Base-by-base conservation (phyloP, 2,888 invertebrate species). In the Eupithecia centaureata region DNA sequence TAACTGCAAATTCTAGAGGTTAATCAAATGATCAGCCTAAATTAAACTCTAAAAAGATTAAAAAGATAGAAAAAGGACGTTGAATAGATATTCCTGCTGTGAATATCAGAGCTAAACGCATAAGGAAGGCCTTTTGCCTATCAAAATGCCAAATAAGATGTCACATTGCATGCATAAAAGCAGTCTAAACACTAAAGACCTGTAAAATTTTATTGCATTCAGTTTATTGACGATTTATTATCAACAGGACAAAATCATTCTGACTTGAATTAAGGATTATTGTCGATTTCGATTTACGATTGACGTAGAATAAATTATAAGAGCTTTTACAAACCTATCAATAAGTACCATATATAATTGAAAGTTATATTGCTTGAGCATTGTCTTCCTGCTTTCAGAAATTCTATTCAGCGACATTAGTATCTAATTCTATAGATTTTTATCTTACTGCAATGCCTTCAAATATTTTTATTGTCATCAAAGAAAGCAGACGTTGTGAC, bases 231-330 rank as follows among this genome's bases (percentile, higher is more conserved):
- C 68, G 68, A 74, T 71, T 74, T 74, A 74, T 66, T 52, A 58
- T 65, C 51, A 27, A 62, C 65, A 71, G 73, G 68, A 73, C 61
- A 61, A 72, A 75, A 75, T 73, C 66, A 72, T 75, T 71, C 69
- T 75, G 72, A 73, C 66, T 70, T 64, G 60, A 73, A 73, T 73
- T 68, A 68, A 65, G 70, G 66, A 68, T 74, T 72, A 65, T 59
- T 56, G 63, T 57, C 61, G 52, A 54, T 59, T 62, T 51, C 22
- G 15, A 62, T 69, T 69, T 69, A 69, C 65, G 68, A 69, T 51
- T 28, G 22, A 13, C 59, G 47, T 63, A 63, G 63, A 63, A 56
- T 32, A 60, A 15, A 13, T 52, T 7, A 35, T 27, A 27, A 18
- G 5, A 18, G 10, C n/a, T 28, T 28, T 30, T n/a, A 28, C 56